Evolutionary conservation across 2,888 invertebrate genomes (phyloP), one percentile per base, ranked within the genome.

Genomic region (Plusia festucae): DNA sequence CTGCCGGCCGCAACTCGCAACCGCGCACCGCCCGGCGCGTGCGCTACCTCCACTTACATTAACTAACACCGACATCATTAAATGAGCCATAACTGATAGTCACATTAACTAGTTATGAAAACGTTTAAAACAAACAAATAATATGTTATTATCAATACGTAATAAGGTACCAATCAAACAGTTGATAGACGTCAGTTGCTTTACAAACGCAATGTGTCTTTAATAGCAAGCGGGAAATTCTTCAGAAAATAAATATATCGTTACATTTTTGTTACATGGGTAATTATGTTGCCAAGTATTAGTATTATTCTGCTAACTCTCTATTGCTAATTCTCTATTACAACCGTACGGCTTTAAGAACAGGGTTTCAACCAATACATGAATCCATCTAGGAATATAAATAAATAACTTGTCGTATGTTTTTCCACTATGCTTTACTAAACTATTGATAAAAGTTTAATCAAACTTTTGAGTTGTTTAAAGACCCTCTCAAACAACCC

Each of bases 1-100:
- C 89, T 88, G 81, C 81, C 66, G 24, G 59, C 65, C 78, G 65
- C 78, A 73, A 60, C 73, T 54, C 78, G 81, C 70, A 62, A 60
- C 62, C 68, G 70, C 70, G 63, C 69, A 61, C 58, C 57, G 64
- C 74, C 61, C 59, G 68, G 54, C 67, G 81, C 78, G 79, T 78
- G 78, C 81, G 55, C 73, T 68, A 62, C 70, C 56, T 62, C 76
- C 62, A 62, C 71, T 78, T 71, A 70, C 57, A 68, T 77, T 70
- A 69, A 69, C 64, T 65, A 70, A 70, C 51, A 53, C 61, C 32
- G 61, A 44, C 64, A 78, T 74, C 60, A 74, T 67, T 81, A 67
- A 78, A 81, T 81, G 66, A 81, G 68, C 71, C 60, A 67, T 68
- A 68, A 71, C 75, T 60, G 71, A 78, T 74, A 66, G 52, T 32